phyloP scores from a whole-genome alignment of 2,888 invertebrate genomes.

The Camponotus fellah region DNA sequence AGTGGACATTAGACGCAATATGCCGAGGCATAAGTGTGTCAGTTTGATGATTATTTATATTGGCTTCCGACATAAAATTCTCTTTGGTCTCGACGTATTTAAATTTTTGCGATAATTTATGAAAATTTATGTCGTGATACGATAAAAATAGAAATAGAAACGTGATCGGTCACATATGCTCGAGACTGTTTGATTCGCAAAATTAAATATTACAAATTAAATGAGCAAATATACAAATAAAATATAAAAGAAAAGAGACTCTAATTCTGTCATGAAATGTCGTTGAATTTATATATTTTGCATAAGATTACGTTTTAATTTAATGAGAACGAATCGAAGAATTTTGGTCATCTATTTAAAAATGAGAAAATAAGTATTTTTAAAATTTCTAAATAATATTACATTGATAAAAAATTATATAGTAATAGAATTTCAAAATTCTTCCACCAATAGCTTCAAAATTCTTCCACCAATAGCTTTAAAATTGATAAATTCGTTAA shows the following conservation, averaged over 20 bases:
- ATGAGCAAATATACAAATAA: background rate
- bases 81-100: background rate
- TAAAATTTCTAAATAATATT: background rate
- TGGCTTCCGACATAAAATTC: background rate
- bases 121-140: background rate
- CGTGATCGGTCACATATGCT: too few relatives aligned
- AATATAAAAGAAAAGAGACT: background rate
- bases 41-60: background rate
- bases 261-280: background rate
- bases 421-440: background rate
- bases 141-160: slow-evolving; percentile 15
- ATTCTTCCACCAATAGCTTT: background rate
- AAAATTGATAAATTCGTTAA: background rate
- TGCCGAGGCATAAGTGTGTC: background rate
- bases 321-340: background rate
- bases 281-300: background rate
- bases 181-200: background rate
- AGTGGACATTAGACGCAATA: background rate
- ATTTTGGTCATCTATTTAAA: slow-evolving; percentile 8
- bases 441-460: background rate
- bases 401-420: background rate
- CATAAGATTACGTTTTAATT: background rate
- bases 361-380: too few relatives aligned
- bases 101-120: background rate
- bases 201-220: background rate